Conservation (phyloP, 1,140 invertebrate genomes). For the Homalodisca vitripennis region DNA sequence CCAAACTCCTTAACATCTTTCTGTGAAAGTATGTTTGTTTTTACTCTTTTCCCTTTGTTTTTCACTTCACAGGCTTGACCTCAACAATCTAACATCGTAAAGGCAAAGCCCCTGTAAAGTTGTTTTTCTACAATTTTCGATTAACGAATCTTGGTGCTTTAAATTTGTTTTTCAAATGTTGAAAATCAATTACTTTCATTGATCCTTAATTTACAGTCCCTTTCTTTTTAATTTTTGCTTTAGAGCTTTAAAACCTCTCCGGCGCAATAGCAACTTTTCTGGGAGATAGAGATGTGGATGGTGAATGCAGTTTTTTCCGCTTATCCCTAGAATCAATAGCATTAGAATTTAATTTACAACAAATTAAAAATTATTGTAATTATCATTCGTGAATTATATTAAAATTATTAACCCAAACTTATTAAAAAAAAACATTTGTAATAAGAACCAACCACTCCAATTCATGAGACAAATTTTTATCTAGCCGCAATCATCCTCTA, state of each 20-base stretch:
- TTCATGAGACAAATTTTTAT: background rate
- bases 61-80: background rate
- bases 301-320: background rate
- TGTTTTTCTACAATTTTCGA: background rate
- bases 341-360: background rate
- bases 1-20: background rate
- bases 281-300: background rate
- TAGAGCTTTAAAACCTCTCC: no score
- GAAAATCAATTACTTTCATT: background rate
- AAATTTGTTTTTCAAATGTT: background rate
- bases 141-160: background rate
- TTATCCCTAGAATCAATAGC: background rate
- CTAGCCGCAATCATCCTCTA: background rate
- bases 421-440: slow-evolving; percentile 1
- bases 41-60: no score
- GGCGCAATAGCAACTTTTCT: background rate
- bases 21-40: background rate
- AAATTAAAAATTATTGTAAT: background rate
- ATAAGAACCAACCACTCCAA: background rate
- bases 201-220: background rate
- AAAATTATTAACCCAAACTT: background rate
- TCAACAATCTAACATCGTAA: background rate
- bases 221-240: background rate
- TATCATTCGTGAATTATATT: background rate
- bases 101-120: background rate